Conservation (phyloP, 2,797 vertebrate genomes). For the Saxicola maurus region DNA sequence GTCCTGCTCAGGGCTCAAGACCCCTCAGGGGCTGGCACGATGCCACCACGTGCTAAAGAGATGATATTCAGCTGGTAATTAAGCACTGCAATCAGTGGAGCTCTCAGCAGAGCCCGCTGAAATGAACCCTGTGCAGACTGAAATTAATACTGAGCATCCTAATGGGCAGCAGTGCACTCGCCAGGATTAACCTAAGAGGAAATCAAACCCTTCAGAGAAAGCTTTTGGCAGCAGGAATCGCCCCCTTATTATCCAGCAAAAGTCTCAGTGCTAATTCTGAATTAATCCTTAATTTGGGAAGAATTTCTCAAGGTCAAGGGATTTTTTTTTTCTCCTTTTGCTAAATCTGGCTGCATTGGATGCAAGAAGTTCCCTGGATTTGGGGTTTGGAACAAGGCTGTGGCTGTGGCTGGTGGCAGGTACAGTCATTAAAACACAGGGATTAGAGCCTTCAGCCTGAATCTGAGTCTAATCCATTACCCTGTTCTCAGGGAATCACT, state of each 20-base stretch:
- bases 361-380: not conserved
- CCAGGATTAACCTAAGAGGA: slow-evolving; percentile 6
- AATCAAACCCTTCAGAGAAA: not conserved
- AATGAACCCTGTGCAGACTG: slow-evolving; percentile 15
- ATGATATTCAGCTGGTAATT: slow-evolving; percentile 1
- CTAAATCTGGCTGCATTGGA: not conserved
- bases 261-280: not conserved
- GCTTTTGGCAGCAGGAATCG: not conserved
- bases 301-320: not conserved
- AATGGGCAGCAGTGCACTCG: not conserved
- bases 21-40: not conserved
- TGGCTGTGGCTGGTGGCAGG: not conserved
- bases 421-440: not conserved
- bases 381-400: not conserved
- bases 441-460: slow-evolving; percentile 37
- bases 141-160: slow-evolving; percentile 20
- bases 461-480: slow-evolving; percentile 39
- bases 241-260: not conserved
- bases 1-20: not conserved
- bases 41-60: not conserved
- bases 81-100: slow-evolving; percentile 19
- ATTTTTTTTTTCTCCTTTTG: not conserved
- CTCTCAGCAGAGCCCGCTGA: slow-evolving; percentile 5
- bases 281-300: not conserved
- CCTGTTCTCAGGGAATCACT: not conserved